Base-by-base conservation (phyloP, 2,113 vertebrate genomes). In the Neogale vison region DNA sequence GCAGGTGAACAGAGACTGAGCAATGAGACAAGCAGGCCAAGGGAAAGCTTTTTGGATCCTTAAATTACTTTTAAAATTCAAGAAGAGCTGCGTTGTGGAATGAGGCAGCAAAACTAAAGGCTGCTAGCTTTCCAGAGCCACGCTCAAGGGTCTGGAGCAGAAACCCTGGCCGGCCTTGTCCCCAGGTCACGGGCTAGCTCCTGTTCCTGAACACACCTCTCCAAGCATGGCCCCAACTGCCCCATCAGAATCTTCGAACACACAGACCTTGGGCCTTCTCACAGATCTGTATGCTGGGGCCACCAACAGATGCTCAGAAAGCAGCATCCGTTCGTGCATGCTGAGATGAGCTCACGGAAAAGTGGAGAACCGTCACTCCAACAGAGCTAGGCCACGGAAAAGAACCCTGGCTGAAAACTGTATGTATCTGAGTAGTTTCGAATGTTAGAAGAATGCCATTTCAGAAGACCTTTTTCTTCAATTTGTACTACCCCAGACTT, bases 401-500 rank as follows among this genome's bases (percentile, higher is more conserved):
- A 85, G 29, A 84, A 87, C 61, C 80, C 42, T 31, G 17, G 69
- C 72, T 69, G 76, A 50, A 87, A 61, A 59, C 3, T 6, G n/a
- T 36, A 81, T 12, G 36, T 31, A 61, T 55, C n/a, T 86, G 72
- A 50, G 36, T 50, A 34, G 50, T 15, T 63, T 15, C 7, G 47
- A 59, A 76, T 4, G 14, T 36, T 34, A 71, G 71, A 87, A 94
- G 74, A 39, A 26, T 8, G 1, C 47, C 36, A 52, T 17, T 59
- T 80, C 12, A 65, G 24, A 89, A 86, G 89, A 71, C 13, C 20
- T 29, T 72, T 77, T n/a, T 39, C 17, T 72, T 84, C 39, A 63
- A 52, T 86, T 91, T 93, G 65, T 77, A 93, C 61, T 55, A 52
- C 61, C 74, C 45, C 20, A 94, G 65, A 95, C 57, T 89, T 42